phyloP scores from a whole-genome alignment of 2,113 vertebrate genomes.

The Otocyon megalotis region DNA sequence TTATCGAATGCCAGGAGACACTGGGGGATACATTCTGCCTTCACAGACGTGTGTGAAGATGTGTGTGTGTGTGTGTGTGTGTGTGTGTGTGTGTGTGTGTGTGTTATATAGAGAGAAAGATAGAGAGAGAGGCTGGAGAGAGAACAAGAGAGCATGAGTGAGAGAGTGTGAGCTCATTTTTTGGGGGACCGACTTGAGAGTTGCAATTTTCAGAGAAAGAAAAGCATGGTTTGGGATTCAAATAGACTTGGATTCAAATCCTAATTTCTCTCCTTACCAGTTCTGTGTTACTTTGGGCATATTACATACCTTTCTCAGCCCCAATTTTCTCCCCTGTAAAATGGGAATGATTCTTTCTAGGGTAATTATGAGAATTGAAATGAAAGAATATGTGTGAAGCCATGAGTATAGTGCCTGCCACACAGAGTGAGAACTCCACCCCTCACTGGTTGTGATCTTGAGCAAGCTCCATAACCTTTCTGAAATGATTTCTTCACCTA shows the following conservation, averaged over 20 bases:
- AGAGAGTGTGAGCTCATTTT: neutral
- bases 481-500: neutral
- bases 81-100: neutral
- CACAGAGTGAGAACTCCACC: neutral
- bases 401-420: neutral
- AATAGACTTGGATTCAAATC: neutral
- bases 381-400: neutral
- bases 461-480: neutral
- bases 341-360: neutral
- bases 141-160: neutral
- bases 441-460: neutral
- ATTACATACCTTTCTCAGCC: neutral
- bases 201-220: conserved; percentile 50
- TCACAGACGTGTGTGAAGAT: neutral
- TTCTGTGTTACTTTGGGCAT: neutral
- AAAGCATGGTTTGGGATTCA: neutral
- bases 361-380: neutral
- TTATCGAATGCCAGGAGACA: neutral
- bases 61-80: neutral
- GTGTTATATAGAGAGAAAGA: too few species aligned
- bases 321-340: conserved; percentile 3
- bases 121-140: neutral
- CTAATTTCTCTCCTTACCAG: neutral
- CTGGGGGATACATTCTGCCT: neutral
- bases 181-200: neutral